Percentiles rank a stretch among this genome's conserved stretches.
These are phyloP conservation scores for Acrossocheilus fasciatus DNA, from an alignment of 2,797 vertebrate species.

Conservation along the genomic window DNA sequence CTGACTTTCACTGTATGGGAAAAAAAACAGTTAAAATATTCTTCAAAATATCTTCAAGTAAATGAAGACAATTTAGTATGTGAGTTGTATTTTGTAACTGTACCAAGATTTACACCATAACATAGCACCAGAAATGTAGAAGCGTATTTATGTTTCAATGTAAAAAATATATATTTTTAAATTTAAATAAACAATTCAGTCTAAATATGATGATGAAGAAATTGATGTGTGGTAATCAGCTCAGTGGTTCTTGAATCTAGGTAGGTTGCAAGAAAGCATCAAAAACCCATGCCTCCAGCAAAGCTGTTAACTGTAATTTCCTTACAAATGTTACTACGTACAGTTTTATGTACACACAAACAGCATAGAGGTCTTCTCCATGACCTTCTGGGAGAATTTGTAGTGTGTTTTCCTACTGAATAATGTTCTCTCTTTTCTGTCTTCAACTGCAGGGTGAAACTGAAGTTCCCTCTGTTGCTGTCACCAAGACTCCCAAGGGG, in stretches of 20 bases:
- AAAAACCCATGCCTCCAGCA: background rate
- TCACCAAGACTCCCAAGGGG: constrained; percentile 79
- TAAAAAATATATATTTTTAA: background rate
- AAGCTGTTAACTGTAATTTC: background rate
- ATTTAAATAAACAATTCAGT: background rate
- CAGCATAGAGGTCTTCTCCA: background rate
- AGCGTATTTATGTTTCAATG: background rate
- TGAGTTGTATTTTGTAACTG: background rate
- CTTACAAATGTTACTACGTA: background rate
- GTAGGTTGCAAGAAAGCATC: background rate
- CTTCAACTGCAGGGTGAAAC: constrained; percentile 82
- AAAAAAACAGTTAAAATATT: background rate
- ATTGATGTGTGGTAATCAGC: background rate
- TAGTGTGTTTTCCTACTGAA: background rate
- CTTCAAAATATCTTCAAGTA: background rate
- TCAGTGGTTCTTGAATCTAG: background rate
- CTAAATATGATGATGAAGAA: background rate
- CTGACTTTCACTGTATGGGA: background rate
- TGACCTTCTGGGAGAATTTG: background rate
- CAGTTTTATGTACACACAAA: background rate
- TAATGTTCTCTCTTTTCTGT: constrained; percentile 13
- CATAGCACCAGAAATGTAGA: background rate
- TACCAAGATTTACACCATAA: background rate
- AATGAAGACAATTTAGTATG: background rate
- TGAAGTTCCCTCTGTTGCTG: constrained; percentile 79